These are phyloP conservation scores for Thera obeliscata DNA, from an alignment of 2,888 invertebrate species.

Conservation along the genomic window DNA sequence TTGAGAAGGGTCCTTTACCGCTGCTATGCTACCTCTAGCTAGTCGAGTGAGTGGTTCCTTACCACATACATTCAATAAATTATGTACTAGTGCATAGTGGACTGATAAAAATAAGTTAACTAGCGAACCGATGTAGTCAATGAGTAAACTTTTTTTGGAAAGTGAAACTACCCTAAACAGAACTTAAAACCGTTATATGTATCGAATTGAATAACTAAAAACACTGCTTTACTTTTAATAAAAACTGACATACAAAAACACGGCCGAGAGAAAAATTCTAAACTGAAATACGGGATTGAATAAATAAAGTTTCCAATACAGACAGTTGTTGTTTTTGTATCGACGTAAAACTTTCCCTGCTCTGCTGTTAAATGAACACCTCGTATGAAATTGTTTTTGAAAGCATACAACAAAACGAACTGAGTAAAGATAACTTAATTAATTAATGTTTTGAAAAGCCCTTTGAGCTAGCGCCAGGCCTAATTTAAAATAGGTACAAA, in stretches of 20 bases:
- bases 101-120: background rate
- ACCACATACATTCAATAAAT: background rate
- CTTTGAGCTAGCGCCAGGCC: background rate
- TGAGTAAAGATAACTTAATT: background rate
- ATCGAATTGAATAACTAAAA: too few relatives aligned
- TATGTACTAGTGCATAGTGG: background rate
- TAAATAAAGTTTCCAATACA: slow-evolving; percentile 24
- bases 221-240: background rate
- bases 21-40: slow-evolving; percentile 4
- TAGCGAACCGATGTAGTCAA: background rate
- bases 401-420: background rate
- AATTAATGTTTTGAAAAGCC: background rate
- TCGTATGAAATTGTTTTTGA: slow-evolving; percentile 4
- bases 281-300: slow-evolving; percentile 27
- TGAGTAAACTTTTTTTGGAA: background rate
- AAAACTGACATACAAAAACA: slow-evolving; percentile 11
- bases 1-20: slow-evolving; percentile 14
- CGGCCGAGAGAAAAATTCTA: slow-evolving; percentile 8
- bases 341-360: slow-evolving; percentile 13
- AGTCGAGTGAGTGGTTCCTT: slow-evolving; percentile 2
- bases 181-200: too few relatives aligned
- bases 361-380: slow-evolving; percentile 3
- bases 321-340: slow-evolving; percentile 22
- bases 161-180: too few relatives aligned
- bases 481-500: slow-evolving; percentile 1